Conservation (phyloP, 2,797 vertebrate species). For the Propithecus perrieri region DNA sequence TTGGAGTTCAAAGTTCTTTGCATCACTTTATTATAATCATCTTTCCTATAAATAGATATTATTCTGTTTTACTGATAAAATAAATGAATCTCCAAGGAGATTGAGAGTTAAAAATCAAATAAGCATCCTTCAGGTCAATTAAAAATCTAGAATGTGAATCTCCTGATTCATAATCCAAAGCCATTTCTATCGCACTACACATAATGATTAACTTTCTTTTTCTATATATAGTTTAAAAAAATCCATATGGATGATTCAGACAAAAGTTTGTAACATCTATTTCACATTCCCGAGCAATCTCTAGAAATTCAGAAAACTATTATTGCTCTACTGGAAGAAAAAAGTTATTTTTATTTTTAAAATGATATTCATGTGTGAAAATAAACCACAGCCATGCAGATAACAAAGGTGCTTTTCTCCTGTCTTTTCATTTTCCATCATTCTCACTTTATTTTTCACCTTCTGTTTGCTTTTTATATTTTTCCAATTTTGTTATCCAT, state of each 20-base stretch:
- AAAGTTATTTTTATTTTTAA: neutral
- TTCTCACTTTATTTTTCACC: neutral
- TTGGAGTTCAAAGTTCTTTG: conserved; percentile 14
- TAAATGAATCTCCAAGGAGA: conserved; percentile 1
- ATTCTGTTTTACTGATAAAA: conserved; percentile 36
- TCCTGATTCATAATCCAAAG: conserved; percentile 2
- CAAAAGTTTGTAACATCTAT: neutral
- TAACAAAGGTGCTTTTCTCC: neutral
- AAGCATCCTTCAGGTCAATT: conserved; percentile 17
- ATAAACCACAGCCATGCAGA: neutral
- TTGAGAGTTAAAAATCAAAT: neutral
- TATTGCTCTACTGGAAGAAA: neutral
- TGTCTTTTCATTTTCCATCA: neutral
- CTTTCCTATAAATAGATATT: neutral
- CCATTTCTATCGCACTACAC: neutral
- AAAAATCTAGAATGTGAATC: conserved; percentile 21
- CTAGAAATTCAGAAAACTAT: conserved; percentile 16
- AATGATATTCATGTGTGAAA: neutral
- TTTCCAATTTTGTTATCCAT: neutral
- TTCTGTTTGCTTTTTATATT: neutral
- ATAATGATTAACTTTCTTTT: neutral
- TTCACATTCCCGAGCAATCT: neutral
- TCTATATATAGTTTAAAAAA: neutral
- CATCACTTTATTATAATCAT: conserved; percentile 31
- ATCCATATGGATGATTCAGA: neutral